Evolutionary conservation across 2,888 invertebrate genomes (phyloP), one percentile per base, ranked within the genome.

Genomic region (Leptogaster cylindrica): DNA sequence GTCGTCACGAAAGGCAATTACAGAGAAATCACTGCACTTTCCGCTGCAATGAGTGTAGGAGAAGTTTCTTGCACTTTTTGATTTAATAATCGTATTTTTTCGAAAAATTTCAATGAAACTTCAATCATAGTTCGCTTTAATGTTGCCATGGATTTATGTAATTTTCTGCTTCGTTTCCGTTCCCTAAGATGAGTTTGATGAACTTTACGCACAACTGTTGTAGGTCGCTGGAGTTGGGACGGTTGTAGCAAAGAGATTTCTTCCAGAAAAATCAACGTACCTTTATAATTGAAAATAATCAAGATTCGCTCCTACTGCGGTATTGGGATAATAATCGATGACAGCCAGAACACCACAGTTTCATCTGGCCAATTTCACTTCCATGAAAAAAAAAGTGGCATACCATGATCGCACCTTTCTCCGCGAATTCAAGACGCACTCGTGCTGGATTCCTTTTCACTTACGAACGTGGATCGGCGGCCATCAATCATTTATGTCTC

Each of bases 401-500:
- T 55, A 20, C 36, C 7, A n/a, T 8, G 28, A 2, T 55, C 36
- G 48, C 50, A 50, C 48, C 36, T 64, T 64, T 64, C 50, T 64
- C 50, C 28, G 48, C 18, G 33, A 64, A 50, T 46, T 23, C 18
- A 31, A 64, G 31, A 10, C 20, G 14, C 7, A 12, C 31, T 14
- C 16, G 31, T 14, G 27, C 6, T 23, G 44, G 44, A 44, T 61
- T 44, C 61, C 61, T 44, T 55, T 55, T 55, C 55, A 44, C 61
- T 41, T 61, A 41, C 61, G 27, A 61, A 61, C 44, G 44, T 31
- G 28, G 33, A 41, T 33, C 25, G 10, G 41, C 41, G 12, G 27
- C 44, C 41, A 46, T 48, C 64, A 64, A 48, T 64, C 64, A 64
- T 44, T 44, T 61, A 14, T 61, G 44, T 41, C 44, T 61, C 44